phyloP scores from a whole-genome alignment of 2,888 invertebrate genomes.

The Yponomeuta malinellus region DNA sequence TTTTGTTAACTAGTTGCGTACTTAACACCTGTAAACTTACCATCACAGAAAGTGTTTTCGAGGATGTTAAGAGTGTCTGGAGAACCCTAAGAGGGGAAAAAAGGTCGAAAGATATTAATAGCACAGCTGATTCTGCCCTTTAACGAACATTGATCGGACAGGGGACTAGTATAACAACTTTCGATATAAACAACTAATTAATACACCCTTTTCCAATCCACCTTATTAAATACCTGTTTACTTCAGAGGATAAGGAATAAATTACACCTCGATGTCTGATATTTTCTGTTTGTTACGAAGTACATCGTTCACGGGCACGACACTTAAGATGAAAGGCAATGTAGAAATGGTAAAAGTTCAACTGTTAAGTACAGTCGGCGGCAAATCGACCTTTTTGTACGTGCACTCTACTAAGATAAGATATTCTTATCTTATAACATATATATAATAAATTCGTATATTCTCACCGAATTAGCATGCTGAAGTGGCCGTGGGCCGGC shows the following conservation, averaged over 20 bases:
- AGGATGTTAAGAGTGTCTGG: neutral
- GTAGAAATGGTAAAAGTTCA: neutral
- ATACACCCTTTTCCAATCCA: neutral
- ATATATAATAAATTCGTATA: too few relatives aligned
- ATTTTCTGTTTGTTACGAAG: too few relatives aligned
- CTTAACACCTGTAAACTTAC: too few relatives aligned
- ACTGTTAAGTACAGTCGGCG: neutral
- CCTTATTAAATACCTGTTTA: neutral
- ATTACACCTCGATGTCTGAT: neutral
- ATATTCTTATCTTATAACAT: too few relatives aligned
- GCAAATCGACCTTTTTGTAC: too few relatives aligned
- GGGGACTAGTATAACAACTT: neutral
- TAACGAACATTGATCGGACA: conserved; percentile 27
- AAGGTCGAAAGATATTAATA: conserved; percentile 56
- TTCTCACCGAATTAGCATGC: too few relatives aligned
- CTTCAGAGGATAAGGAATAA: neutral
- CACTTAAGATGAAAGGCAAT: too few relatives aligned
- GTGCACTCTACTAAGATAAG: too few relatives aligned
- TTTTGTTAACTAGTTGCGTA: too few relatives aligned
- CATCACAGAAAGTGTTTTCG: too few relatives aligned
- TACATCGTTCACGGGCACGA: too few relatives aligned
- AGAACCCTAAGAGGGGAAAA: conserved; percentile 24
- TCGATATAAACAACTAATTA: neutral
- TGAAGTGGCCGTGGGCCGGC: too few relatives aligned
- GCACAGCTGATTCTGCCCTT: conserved; percentile 61